Percentiles rank a stretch among this genome's conserved stretches.
Evolutionary conservation across 2,888 invertebrate genomes (phyloP).

Genomic region (Lithosia quadra): DNA sequence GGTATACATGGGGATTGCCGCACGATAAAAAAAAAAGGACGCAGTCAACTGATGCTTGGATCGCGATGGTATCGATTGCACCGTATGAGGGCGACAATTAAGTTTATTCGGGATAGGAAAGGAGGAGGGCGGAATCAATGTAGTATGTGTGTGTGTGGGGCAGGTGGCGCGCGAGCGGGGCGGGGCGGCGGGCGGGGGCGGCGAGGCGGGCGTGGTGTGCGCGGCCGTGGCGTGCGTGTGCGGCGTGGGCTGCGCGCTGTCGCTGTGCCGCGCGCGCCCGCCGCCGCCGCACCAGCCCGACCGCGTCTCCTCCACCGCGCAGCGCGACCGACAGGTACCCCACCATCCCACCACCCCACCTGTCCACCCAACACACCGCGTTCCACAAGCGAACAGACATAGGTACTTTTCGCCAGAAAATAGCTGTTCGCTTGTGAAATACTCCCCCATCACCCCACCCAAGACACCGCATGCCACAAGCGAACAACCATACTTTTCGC

Average conservation of each 20-base stretch:
- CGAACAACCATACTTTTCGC: too few species aligned
- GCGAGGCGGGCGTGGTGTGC: slow-evolving; percentile 89
- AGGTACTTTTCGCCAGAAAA: too few species aligned
- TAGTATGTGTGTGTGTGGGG: neutral
- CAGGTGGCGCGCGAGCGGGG: slow-evolving; percentile 65
- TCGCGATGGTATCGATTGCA: neutral
- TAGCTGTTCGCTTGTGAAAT: too few species aligned
- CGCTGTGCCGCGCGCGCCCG: slow-evolving; percentile 83
- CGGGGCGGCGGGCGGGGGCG: slow-evolving; percentile 68
- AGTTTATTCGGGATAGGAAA: neutral
- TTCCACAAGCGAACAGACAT: neutral
- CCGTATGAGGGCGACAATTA: too few species aligned
- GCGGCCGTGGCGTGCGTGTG: slow-evolving; percentile 88
- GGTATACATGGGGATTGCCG: too few species aligned
- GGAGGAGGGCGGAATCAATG: neutral
- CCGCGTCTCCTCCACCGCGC: slow-evolving; percentile 76
- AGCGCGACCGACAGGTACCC: slow-evolving; percentile 56
- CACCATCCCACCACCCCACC: too few species aligned
- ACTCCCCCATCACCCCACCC: too few species aligned
- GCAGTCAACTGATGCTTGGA: too few species aligned
- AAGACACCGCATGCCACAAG: too few species aligned
- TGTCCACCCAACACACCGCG: too few species aligned
- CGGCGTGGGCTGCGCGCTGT: slow-evolving; percentile 88
- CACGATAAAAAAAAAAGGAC: too few species aligned
- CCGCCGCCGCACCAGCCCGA: slow-evolving; percentile 77